Base-by-base conservation (phyloP, 2,888 invertebrate genomes). In the Oligia strigilis region DNA sequence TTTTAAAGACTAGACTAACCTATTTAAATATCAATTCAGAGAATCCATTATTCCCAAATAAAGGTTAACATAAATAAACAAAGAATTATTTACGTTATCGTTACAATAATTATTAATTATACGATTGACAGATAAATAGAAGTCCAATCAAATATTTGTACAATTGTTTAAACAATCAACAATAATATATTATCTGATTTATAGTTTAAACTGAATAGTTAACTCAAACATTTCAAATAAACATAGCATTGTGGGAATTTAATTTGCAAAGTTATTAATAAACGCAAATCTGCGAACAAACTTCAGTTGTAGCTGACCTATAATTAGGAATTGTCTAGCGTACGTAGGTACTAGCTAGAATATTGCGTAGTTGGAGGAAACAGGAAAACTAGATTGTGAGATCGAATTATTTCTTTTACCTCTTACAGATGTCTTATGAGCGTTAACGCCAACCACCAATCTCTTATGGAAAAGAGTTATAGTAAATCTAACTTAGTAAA, bases 211-310 rank as follows among this genome's bases (percentile, higher is more conserved):
- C 82, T 72, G 36, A 72, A 69, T 69, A 58, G 67, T 85, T 80
- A 52, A 23, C 58, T 36, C 58, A 36, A 79, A 81, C 81, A 40
- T 17, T 85, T 17, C 2, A 64, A 72, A 60, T 49, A 65, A 82
- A 81, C 69, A 80, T 40, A 23, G 52, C 29, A 11, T 14, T 29
- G 46, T 80, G 43, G 55, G 46, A 67, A 70, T 84, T 72, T 13
- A 85, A 72, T 72, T 58, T 55, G 23, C 62, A 40, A 84, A 81
- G 46, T 85, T 80, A 81, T 80, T 62, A 40, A 40, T 72, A 72
- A 80, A 62, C 62, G 14, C 4, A 43, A 58, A 29, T 77, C 52
- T 11, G 11, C 43, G 60, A 78, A 78, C 36, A 65, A 43, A 71
- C 52, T 80, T 60, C 23, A 19, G 52, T 80, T 46, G 46, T 85